Evolutionary conservation across 2,113 vertebrate species (phyloP).

Genomic region (Dascyllus trimaculatus): DNA sequence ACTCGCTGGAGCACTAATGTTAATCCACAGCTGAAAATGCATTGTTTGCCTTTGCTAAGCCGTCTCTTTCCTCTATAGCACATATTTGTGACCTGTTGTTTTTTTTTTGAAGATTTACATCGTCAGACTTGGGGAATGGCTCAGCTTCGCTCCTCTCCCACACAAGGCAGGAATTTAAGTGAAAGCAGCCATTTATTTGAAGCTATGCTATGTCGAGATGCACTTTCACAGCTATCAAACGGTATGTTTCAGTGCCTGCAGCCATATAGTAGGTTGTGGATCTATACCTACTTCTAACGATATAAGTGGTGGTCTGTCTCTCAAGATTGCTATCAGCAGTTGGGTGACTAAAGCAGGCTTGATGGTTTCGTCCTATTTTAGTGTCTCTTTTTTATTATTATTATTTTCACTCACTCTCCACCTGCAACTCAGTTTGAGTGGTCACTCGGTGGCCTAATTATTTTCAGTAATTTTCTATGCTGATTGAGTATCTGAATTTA

Average conservation of each 20-base stretch:
- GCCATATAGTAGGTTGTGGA: background rate
- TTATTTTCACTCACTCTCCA: background rate
- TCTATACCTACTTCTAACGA: conserved; percentile 14
- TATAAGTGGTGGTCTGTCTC: background rate
- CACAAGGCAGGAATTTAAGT: conserved; percentile 12
- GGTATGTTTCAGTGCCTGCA: conserved; percentile 12
- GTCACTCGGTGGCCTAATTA: conserved; percentile 76
- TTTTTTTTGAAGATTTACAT: background rate
- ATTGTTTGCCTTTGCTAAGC: background rate
- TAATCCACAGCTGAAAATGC: conserved; percentile 16
- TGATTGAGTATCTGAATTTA: conserved; percentile 77
- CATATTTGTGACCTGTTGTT: background rate
- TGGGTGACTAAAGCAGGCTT: background rate
- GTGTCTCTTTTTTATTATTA: conserved; percentile 13
- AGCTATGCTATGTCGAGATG: conserved; percentile 15
- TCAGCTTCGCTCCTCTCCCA: conserved; percentile 1
- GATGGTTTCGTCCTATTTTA: background rate
- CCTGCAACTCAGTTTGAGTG: conserved; percentile 25
- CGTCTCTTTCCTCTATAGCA: background rate
- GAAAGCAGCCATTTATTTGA: conserved; percentile 20
- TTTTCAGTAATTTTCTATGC: conserved; percentile 74
- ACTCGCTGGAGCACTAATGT: background rate
- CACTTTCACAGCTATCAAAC: conserved; percentile 18
- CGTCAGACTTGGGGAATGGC: background rate
- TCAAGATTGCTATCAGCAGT: conserved; percentile 12